Base-by-base conservation (phyloP, 2,888 invertebrate species). In the Orthonychiurus folsomi region DNA sequence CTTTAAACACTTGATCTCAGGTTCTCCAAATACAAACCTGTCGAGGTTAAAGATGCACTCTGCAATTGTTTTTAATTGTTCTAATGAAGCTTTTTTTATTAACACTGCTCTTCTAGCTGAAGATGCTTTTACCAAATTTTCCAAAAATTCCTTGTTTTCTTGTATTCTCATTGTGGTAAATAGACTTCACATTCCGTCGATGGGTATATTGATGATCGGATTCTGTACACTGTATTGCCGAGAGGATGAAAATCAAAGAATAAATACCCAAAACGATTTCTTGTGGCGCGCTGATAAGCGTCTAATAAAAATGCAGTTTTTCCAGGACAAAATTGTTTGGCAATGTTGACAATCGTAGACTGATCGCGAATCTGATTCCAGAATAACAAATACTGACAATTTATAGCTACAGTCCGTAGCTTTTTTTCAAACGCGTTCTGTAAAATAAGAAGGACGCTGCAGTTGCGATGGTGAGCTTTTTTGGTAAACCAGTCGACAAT, bases 361-460 rank as follows among this genome's bases (percentile, higher is more conserved):
- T 37, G 18, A 56, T 61, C 61, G 21, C 55, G 28, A 18, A 48
- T 20, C 15, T 48, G 47, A n/a, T 61, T 56, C 27, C 55, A 61
- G 1, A 61, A 26, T 24, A 23, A 21, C 2, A 27, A 18, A 15
- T 37, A 56, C 3, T 55, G 61, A 2, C 47, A 25, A 50, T 61
- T 61, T n/a, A 61, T 48, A 48, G n/a, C 26, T 2, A 37, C 20
- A 18, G 24, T 26, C 20, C 61, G 3, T 1, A 56, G 23, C 1
- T 9, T 20, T 50, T 61, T 61, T 2, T 55, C 20, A 20, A 37
- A 61, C 2, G 24, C 47, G 5, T 61, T 56, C 24, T 61, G 61
- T 48, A 61, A 20, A 2, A 61, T 20, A 1, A 55, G 20, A 18
- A 56, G 12, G n/a, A 61, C 56, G 12, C 48, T 48, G 18, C 18